phyloP scores from a whole-genome alignment of 2,888 invertebrate species.

The Leucania comma region DNA sequence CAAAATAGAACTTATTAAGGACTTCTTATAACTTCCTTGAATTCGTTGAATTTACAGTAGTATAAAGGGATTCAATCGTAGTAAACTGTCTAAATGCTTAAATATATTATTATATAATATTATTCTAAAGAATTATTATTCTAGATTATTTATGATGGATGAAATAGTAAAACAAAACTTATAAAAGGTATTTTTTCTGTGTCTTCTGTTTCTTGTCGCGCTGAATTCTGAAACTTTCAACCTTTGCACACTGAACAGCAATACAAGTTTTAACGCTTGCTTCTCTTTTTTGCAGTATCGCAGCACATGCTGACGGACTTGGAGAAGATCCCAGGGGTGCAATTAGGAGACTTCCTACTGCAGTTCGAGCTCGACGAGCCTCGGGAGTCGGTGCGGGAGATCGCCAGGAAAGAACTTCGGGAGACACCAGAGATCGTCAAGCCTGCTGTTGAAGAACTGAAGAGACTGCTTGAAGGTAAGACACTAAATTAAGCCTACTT shows the following conservation, averaged over 20 bases:
- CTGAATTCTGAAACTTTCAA: background rate
- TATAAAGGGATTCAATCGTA: too few species aligned
- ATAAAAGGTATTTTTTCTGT: background rate
- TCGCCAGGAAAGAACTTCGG: conserved; percentile 92
- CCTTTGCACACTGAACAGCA: background rate
- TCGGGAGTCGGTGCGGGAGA: conserved; percentile 91
- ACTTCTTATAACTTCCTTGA: too few species aligned
- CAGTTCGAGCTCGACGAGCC: conserved; percentile 93
- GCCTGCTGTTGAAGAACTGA: conserved; percentile 90
- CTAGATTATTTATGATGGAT: background rate
- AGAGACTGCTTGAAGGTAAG: conserved; percentile 92
- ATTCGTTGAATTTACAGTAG: too few species aligned
- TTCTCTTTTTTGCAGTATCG: conserved; percentile 88
- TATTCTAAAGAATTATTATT: too few species aligned
- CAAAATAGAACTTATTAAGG: too few species aligned
- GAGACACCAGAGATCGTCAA: conserved; percentile 92
- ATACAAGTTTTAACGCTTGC: background rate
- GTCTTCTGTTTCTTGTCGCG: background rate
- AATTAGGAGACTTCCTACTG: conserved; percentile 92
- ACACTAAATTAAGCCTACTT: background rate
- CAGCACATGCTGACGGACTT: conserved; percentile 94
- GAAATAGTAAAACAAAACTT: background rate
- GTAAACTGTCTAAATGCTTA: background rate
- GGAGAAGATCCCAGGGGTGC: conserved; percentile 92
- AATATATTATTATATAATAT: background rate